Conservation (phyloP, 2,113 vertebrate species). For the Bufo gargarizans region DNA sequence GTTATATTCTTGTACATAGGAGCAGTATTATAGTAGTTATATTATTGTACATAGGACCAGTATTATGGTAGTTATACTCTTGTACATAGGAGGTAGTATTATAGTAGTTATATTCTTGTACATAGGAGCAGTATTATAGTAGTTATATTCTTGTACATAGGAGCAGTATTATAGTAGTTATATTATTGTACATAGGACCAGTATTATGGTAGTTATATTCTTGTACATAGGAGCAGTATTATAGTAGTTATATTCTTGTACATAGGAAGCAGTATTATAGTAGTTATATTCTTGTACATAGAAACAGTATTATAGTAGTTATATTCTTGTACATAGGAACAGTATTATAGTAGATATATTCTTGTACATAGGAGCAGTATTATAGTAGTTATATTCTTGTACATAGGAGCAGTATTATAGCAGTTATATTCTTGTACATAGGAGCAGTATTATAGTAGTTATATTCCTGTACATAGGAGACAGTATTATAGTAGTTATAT, state of each 20-base stretch:
- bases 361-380: background rate
- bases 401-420: background rate
- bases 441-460: background rate
- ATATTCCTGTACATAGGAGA: background rate
- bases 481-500: background rate
- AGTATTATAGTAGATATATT: background rate
- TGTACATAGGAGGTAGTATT: background rate
- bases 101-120: background rate
- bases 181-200: background rate
- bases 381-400: conserved; percentile 1
- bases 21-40: background rate
- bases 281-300: background rate
- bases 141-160: background rate
- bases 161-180: background rate
- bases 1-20: background rate
- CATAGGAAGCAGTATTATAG: background rate
- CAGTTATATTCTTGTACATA: background rate
- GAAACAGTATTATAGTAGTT: background rate
- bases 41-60: background rate
- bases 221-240: background rate
- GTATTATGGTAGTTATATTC: conserved; percentile 5
- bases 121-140: background rate
- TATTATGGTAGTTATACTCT: conserved; percentile 4
- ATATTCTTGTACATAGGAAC: background rate
- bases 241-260: background rate